Percentiles rank a stretch among this genome's conserved stretches.
Conservation (phyloP, 2,888 invertebrate species). For the Dryobotodes eremita region DNA sequence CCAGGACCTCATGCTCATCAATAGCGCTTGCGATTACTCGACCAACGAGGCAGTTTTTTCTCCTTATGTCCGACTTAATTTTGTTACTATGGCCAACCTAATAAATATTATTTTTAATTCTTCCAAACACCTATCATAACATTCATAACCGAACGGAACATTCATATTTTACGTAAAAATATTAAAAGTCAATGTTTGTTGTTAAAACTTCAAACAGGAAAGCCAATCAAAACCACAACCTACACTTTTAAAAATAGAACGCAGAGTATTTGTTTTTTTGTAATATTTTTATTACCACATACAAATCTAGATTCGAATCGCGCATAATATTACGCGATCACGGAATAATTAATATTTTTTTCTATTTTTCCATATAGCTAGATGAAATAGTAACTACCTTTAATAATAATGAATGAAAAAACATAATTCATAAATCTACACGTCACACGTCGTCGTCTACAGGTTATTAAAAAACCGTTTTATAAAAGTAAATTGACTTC, state of each 20-base stretch:
- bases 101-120: not conserved
- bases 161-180: not conserved
- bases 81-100: not conserved
- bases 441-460: not conserved
- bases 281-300: not conserved
- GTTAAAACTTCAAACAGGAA: slow-evolving; percentile 10
- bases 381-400: not conserved
- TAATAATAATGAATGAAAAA: not conserved
- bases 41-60: not conserved
- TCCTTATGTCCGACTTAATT: not conserved
- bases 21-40: no score
- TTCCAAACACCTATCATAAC: not conserved
- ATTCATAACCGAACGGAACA: not conserved
- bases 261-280: not conserved
- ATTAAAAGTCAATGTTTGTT: not conserved
- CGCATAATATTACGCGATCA: not conserved
- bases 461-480: not conserved
- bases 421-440: not conserved
- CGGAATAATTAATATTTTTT: not conserved
- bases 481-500: not conserved
- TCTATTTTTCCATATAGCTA: not conserved
- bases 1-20: no score
- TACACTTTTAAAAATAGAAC: slow-evolving; percentile 15
- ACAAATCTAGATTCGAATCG: slow-evolving; percentile 1
- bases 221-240: not conserved